Evolutionary conservation across 2,888 invertebrate genomes (phyloP), one percentile per base, ranked within the genome.

Genomic region (Steinernema hermaphroditum): DNA sequence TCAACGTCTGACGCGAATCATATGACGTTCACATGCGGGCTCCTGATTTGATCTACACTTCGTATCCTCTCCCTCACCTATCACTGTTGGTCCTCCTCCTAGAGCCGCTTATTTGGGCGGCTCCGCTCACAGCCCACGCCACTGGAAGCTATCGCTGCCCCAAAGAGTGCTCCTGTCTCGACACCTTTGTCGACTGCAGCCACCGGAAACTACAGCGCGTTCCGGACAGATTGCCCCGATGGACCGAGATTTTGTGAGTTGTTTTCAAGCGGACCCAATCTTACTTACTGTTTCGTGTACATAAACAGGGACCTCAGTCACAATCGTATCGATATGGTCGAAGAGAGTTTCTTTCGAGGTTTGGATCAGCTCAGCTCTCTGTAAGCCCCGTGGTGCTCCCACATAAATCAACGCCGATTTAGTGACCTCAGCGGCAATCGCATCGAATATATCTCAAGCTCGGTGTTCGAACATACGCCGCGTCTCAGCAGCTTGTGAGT

Each of bases 361-460:
- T n/a, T 62, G 62, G 62, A 62, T 62, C 62, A 62, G 27, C 62
- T 62, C 62, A 62, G 27, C 27, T 62, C 62, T 62, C 62, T 62
- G 62, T 62, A 62, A 62, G 62, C 62, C 24, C 24, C 22, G 22
- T 12, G 32, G 29, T 16, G 29, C 62, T 62, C 62, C 62, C 62
- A 62, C 62, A 62, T 62, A 62, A 62, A 62, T 54, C 54, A 54
- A 29, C 29, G 1, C 32, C 62, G 62, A 14, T 62, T 62, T 34
- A 62, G 62, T 62, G 62, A 62, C 62, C 62, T 62, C 62, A 62
- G 62, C 62, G 62, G 32, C 62, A 62, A 62, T 29, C 62, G 62
- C 62, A 62, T 62, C 62, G 62, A 62, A n/a, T 62, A 62, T 16
- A 62, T 62, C 62, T 62, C 62, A 1, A 62, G 62, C 62, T 32